Conservation (phyloP, 2,888 invertebrate species). For the Aspidapion aeneum region DNA sequence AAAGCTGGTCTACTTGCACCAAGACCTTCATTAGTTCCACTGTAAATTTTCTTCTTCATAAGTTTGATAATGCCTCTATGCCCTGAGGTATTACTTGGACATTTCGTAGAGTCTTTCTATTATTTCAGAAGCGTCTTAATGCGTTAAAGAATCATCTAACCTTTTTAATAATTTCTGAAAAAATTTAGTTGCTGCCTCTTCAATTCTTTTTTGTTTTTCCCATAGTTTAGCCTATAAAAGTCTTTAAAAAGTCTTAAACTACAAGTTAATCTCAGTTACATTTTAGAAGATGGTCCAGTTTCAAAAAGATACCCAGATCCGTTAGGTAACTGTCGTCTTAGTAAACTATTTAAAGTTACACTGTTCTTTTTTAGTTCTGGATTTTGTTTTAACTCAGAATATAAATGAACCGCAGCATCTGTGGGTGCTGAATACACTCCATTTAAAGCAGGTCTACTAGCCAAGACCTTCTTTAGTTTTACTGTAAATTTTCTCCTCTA, state of each 20-base stretch:
- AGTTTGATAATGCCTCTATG: slow-evolving; percentile 59
- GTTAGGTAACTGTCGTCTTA: slow-evolving; percentile 65
- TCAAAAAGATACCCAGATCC: slow-evolving; percentile 49
- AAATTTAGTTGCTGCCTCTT: slow-evolving; percentile 70
- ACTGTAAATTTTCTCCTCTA: slow-evolving; percentile 54
- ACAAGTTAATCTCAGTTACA: too few relatives aligned
- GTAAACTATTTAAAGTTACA: too few relatives aligned
- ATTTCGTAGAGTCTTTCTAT: slow-evolving; percentile 74
- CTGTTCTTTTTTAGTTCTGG: slow-evolving; percentile 34
- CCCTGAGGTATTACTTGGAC: too few relatives aligned
- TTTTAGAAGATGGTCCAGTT: slow-evolving; percentile 32
- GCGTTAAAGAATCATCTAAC: slow-evolving; percentile 68
- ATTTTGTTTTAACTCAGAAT: slow-evolving; percentile 53
- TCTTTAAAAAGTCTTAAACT: too few relatives aligned
- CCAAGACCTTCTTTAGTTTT: slow-evolving; percentile 27
- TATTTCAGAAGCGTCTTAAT: slow-evolving; percentile 70
- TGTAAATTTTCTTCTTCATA: slow-evolving; percentile 56
- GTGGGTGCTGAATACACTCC: slow-evolving; percentile 57
- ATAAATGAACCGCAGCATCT: slow-evolving; percentile 53
- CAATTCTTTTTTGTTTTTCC: slow-evolving; percentile 59
- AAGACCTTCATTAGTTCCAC: slow-evolving; percentile 27
- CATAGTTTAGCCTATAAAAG: too few relatives aligned
- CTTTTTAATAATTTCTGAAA: slow-evolving; percentile 64
- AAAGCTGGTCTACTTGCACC: slow-evolving; percentile 37
- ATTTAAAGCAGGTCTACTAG: slow-evolving; percentile 42